phyloP scores from a whole-genome alignment of 2,113 vertebrate species.

The Bufo gargarizans region DNA sequence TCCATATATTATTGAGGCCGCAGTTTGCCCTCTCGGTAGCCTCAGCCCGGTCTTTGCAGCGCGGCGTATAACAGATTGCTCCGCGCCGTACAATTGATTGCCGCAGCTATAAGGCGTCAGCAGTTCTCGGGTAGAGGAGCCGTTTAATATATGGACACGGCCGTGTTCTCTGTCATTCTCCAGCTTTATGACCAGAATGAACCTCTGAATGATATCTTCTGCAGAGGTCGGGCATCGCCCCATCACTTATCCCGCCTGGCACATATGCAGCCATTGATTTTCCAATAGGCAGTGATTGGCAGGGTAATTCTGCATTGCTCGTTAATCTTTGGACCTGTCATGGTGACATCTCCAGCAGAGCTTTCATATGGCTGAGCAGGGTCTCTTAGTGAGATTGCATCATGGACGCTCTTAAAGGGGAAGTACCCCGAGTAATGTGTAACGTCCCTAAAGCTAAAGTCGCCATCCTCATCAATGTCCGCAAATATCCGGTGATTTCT shows the following conservation, averaged over 20 bases:
- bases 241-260: neutral
- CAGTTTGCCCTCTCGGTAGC: neutral
- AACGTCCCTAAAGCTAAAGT: neutral
- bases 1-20: neutral
- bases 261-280: slow-evolving; percentile 23
- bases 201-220: neutral
- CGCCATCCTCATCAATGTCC: too few relatives aligned
- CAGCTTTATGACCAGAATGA: neutral
- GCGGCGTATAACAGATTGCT: neutral
- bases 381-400: slow-evolving; percentile 43
- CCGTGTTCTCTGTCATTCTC: neutral
- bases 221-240: neutral
- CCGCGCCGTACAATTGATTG: neutral
- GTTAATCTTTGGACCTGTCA: neutral
- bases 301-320: neutral
- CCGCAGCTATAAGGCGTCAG: neutral
- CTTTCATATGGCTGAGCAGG: slow-evolving; percentile 9
- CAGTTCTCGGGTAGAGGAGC: neutral
- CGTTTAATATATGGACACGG: neutral
- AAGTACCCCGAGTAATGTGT: neutral
- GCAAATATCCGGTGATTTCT: too few relatives aligned
- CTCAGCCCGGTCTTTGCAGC: neutral
- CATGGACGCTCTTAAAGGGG: neutral
- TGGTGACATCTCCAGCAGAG: neutral
- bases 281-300: slow-evolving; percentile 30